phyloP scores from a whole-genome alignment of 2,113 vertebrate genomes.

The Stigmatopora nigra region DNA sequence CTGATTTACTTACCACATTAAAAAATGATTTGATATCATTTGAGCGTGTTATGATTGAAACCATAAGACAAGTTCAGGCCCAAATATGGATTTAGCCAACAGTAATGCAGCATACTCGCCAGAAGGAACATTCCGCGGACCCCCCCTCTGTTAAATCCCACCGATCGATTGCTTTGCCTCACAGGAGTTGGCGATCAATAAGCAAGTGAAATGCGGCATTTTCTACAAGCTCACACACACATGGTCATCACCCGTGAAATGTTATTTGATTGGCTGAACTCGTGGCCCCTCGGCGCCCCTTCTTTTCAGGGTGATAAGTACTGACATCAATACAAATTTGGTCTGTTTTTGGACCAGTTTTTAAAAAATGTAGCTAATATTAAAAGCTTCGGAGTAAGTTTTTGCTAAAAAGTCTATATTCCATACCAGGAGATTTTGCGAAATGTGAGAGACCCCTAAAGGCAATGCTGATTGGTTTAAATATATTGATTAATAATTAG shows the following conservation, averaged over 20 bases:
- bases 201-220: constrained; percentile 66
- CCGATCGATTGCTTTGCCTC: constrained; percentile 61
- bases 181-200: constrained; percentile 68
- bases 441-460: neutral
- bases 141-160: constrained; percentile 61
- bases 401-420: neutral
- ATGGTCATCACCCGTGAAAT: constrained; percentile 62
- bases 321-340: constrained; percentile 2
- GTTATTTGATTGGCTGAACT: constrained; percentile 48
- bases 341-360: neutral
- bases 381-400: neutral
- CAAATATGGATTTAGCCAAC: constrained; percentile 25
- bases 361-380: neutral
- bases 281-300: constrained; percentile 7
- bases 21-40: too few relatives aligned
- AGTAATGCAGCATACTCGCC: constrained; percentile 28
- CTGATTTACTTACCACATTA: too few relatives aligned
- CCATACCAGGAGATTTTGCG: neutral
- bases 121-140: constrained; percentile 40
- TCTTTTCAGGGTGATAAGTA: constrained; percentile 15
- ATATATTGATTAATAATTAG: neutral
- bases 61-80: constrained; percentile 23
- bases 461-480: neutral
- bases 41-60: neutral
- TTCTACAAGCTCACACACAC: constrained; percentile 40